These are phyloP conservation scores for Lithobates pipiens DNA, from an alignment of 2,797 vertebrate species.

Conservation along the genomic window DNA sequence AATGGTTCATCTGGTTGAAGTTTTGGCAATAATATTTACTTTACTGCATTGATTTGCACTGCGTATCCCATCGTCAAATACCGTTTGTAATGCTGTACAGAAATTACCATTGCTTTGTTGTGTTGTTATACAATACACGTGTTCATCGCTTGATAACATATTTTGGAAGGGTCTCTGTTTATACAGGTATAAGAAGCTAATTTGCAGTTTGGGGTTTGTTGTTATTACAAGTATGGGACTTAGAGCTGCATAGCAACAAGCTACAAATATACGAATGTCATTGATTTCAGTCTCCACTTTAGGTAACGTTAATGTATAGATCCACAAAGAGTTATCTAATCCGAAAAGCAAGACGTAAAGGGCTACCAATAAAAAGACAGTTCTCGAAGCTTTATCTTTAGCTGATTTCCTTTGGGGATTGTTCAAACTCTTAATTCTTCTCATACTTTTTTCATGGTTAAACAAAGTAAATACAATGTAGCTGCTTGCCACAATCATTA, in stretches of 20 bases:
- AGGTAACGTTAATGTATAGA: conserved; percentile 40
- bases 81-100: not conserved
- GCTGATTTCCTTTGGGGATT: conserved; percentile 18
- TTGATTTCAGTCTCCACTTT: conserved; percentile 42
- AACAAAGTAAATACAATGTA: conserved; percentile 37
- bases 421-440: conserved; percentile 33
- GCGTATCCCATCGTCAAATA: not conserved
- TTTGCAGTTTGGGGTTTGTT: conserved; percentile 43
- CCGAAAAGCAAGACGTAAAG: conserved; percentile 50
- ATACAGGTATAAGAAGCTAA: not conserved
- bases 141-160: not conserved
- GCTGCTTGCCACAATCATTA: conserved; percentile 39
- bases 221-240: conserved; percentile 52
- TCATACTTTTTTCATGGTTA: conserved; percentile 28
- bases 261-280: conserved; percentile 44
- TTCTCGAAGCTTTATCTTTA: conserved; percentile 51
- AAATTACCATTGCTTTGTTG: too few relatives aligned
- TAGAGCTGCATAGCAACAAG: conserved; percentile 39
- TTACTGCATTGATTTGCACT: too few relatives aligned
- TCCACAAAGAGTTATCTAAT: conserved; percentile 55
- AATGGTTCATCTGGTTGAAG: too few relatives aligned
- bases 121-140: not conserved
- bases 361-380: conserved; percentile 31
- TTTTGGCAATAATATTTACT: too few relatives aligned
- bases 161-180: not conserved